These are phyloP conservation scores for Hydra vulgaris DNA, from an alignment of 30 jellyfish, hydroid and myxozoan species.

Conservation along the genomic window DNA sequence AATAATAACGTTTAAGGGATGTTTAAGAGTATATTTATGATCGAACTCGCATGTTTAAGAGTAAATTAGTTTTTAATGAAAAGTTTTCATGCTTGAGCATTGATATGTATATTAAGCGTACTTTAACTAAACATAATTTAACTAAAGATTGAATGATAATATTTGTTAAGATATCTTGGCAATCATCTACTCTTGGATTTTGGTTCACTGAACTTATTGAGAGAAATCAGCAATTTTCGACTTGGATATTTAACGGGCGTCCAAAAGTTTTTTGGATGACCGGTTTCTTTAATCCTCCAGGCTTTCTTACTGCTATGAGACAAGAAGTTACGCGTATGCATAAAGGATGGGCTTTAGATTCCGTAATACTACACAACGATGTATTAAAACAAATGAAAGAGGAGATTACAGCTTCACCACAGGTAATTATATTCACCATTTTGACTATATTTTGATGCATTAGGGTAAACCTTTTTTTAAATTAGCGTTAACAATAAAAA, in stretches of 20 bases:
- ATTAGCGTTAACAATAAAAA: too few species aligned
- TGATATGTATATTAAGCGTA: neutral
- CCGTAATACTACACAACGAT: constrained; percentile 89
- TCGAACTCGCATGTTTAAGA: too few species aligned
- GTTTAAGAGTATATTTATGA: too few species aligned
- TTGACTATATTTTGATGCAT: neutral
- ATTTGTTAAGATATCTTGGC: constrained; percentile 74
- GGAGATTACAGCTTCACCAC: constrained; percentile 78
- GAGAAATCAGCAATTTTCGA: constrained; percentile 66
- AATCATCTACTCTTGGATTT: constrained; percentile 90
- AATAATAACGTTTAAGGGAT: too few species aligned
- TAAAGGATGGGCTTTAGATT: constrained; percentile 99
- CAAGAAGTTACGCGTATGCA: constrained; percentile 97
- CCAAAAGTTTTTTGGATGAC: constrained; percentile 98
- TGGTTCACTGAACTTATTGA: constrained; percentile 92
- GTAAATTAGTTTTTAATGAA: too few species aligned
- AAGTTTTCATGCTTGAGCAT: too few species aligned
- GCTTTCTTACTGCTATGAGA: constrained; percentile 93
- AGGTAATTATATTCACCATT: constrained; percentile 29
- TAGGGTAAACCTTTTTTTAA: too few species aligned
- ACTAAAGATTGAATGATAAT: neutral
- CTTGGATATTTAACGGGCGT: constrained; percentile 83
- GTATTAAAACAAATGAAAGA: constrained; percentile 83
- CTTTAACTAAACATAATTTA: neutral
- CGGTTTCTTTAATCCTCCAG: constrained; percentile 96